Conservation (phyloP, 2,113 vertebrate species). For the Herpailurus yagouaroundi region DNA sequence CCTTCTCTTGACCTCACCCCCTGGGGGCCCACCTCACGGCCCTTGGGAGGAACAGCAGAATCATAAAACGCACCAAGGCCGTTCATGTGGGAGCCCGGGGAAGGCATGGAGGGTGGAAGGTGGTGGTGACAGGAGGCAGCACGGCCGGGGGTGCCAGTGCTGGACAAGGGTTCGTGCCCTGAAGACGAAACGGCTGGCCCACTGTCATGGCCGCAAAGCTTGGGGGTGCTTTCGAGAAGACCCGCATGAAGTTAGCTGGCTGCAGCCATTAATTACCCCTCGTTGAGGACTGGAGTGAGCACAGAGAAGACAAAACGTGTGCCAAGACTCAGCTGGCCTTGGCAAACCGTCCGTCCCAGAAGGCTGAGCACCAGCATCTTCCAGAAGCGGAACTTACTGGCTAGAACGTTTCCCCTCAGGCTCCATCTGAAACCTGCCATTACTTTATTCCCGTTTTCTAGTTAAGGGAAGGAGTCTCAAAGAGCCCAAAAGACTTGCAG, state of each 20-base stretch:
- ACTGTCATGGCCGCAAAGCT: not conserved
- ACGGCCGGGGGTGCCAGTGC: accelerated
- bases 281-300: accelerated
- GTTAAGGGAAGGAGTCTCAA: not conserved
- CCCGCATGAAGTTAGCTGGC: accelerated
- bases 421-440: not conserved
- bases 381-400: not conserved
- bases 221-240: not conserved
- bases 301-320: accelerated
- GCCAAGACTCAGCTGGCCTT: not conserved
- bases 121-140: not conserved
- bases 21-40: not conserved
- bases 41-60: not conserved
- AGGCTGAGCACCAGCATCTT: not conserved
- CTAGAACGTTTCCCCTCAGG: not conserved
- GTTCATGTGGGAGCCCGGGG: accelerated
- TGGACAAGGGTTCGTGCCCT: accelerated
- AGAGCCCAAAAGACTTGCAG: not conserved
- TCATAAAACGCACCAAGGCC: accelerated
- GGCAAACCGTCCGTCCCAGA: not conserved
- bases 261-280: accelerated
- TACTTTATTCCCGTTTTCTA: not conserved
- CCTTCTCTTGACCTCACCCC: not conserved
- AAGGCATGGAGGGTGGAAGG: not conserved
- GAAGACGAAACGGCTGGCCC: no score